A percentile compares a stretch with the other conserved stretches of the same genome.
These are phyloP conservation scores for Threskiornis aethiopicus DNA, from an alignment of 2,797 vertebrate genomes.

Conservation along the genomic window DNA sequence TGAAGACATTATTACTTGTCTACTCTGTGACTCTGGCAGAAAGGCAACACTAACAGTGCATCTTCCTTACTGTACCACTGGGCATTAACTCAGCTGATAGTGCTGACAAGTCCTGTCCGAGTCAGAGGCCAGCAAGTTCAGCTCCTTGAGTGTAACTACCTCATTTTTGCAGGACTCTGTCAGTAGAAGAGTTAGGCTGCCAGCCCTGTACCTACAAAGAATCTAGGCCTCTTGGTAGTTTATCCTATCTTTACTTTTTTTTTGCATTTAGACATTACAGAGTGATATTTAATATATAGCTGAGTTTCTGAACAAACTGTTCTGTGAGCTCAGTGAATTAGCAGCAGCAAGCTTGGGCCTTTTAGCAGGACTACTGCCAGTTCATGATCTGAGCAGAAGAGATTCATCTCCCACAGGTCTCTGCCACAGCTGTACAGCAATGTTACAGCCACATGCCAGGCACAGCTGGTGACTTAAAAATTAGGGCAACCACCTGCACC, in stretches of 20 bases:
- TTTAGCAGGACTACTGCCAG: background rate
- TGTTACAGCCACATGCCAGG: background rate
- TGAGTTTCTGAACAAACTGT: background rate
- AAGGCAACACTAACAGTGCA: background rate
- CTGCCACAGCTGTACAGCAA: background rate
- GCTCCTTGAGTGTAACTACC: background rate
- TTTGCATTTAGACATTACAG: background rate
- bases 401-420: background rate
- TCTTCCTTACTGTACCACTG: background rate
- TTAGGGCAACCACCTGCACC: background rate
- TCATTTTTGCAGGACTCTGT: background rate
- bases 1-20: background rate
- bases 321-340: background rate
- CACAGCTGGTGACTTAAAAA: background rate
- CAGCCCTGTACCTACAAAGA: background rate
- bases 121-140: background rate
- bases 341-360: background rate
- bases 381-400: background rate
- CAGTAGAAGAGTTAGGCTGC: background rate
- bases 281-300: background rate
- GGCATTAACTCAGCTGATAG: background rate
- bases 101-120: background rate
- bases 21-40: background rate
- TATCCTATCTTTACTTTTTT: background rate
- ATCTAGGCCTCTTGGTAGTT: background rate